Conservation (phyloP, 2,113 vertebrate genomes). For the Sula dactylatra region DNA sequence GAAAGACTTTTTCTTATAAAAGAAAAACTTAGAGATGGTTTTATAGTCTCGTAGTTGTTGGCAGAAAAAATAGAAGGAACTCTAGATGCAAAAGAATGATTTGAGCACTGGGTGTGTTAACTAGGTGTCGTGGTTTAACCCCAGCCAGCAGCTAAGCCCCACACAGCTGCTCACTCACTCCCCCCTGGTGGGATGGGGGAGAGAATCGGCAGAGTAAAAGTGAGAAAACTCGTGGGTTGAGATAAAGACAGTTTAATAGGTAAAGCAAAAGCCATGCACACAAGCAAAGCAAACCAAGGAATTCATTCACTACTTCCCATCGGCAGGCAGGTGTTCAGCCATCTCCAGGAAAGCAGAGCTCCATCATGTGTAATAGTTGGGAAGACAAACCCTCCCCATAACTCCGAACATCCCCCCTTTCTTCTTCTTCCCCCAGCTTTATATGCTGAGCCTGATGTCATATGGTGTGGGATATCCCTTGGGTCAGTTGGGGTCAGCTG, state of each 20-base stretch:
- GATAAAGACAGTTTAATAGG: background rate
- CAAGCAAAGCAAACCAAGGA: background rate
- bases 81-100: background rate
- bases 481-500: background rate
- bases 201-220: background rate
- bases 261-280: background rate
- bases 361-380: background rate
- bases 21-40: background rate
- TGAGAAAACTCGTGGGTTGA: background rate
- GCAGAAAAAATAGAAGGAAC: background rate
- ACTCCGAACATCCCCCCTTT: no score
- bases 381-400: background rate
- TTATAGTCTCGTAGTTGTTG: background rate
- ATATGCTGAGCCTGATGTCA: background rate
- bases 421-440: background rate
- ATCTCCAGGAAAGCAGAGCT: background rate
- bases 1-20: background rate
- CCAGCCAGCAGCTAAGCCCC: background rate
- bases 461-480: background rate
- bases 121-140: background rate
- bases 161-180: background rate
- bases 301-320: background rate
- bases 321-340: background rate
- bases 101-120: background rate
- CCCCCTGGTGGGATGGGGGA: background rate